Evolutionary conservation across 2,797 vertebrate species (phyloP).

Genomic region (Anniella stebbinsi): DNA sequence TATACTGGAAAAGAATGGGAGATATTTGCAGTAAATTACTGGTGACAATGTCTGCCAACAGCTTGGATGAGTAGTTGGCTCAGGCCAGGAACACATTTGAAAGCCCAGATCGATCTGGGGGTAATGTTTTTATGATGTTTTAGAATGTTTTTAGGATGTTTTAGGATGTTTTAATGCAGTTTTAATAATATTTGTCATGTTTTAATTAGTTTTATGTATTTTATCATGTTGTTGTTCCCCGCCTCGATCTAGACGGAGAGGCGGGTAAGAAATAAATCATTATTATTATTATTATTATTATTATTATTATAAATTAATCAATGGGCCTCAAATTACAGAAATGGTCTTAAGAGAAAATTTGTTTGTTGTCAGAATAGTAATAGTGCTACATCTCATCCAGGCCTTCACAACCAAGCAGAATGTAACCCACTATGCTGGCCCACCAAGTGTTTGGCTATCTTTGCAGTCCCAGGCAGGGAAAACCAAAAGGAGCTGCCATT

Average conservation of each 20-base stretch:
- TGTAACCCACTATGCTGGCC: background rate
- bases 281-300: too few species aligned
- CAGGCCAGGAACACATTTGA: constrained; percentile 35
- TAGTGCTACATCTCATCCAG: background rate
- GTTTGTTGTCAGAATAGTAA: background rate
- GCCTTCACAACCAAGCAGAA: background rate
- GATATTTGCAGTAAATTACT: constrained; percentile 14
- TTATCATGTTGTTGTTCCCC: too few species aligned
- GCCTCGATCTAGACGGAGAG: too few species aligned
- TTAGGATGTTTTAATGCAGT: too few species aligned
- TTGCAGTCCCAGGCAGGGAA: background rate
- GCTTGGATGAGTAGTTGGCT: constrained; percentile 22
- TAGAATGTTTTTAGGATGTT: too few species aligned
- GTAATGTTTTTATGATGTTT: too few species aligned
- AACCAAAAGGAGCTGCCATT: background rate
- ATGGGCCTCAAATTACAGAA: constrained; percentile 38
- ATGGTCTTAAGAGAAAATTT: constrained; percentile 32
- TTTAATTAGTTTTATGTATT: too few species aligned
- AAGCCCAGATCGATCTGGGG: constrained; percentile 48
- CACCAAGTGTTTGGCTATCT: too few species aligned
- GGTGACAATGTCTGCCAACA: background rate
- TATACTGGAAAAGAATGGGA: constrained; percentile 14
- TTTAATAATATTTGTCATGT: too few species aligned
- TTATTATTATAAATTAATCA: constrained; percentile 35
- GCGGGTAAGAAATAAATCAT: too few species aligned